phyloP scores from a whole-genome alignment of 1,140 invertebrate species.

The Meloidogyne hapla region DNA sequence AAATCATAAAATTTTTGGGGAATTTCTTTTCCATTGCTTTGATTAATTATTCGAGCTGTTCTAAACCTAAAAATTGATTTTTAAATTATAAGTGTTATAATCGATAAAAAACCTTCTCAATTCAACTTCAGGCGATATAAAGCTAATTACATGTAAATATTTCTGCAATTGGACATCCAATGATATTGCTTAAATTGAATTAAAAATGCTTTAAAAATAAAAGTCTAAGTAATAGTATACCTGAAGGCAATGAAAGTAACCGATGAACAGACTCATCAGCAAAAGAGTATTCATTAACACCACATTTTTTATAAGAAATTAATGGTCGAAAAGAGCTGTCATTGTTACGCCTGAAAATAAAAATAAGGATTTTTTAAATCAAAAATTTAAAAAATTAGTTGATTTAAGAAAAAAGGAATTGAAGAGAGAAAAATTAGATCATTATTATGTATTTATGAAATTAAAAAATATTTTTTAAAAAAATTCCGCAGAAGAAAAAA shows the following conservation, averaged over 20 bases:
- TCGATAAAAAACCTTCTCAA: conserved; percentile 14
- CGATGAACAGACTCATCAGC: conserved; percentile 10
- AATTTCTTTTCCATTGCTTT: neutral
- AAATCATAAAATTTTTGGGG: conserved; percentile 15
- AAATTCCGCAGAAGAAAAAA: too few species aligned
- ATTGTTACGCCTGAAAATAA: neutral
- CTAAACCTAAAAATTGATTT: conserved; percentile 11
- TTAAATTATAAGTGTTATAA: neutral
- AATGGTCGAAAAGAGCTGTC: neutral
- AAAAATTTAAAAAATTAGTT: too few species aligned
- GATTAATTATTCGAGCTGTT: neutral
- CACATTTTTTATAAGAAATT: conserved; percentile 19
- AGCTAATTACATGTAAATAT: conserved; percentile 21
- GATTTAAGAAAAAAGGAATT: too few species aligned
- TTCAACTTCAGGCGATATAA: conserved; percentile 24
- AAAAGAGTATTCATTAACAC: conserved; percentile 4
- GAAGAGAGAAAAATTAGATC: too few species aligned
- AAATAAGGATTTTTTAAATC: neutral
- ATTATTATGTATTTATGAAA: too few species aligned
- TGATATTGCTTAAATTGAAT: conserved; percentile 21
- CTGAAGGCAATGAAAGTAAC: conserved; percentile 10
- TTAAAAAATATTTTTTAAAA: too few species aligned
- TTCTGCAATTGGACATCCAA: conserved; percentile 27
- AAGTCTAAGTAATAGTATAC: conserved; percentile 4
- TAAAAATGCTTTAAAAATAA: neutral